phyloP scores from a whole-genome alignment of 2,113 vertebrate species.

The Pterophyllum scalare region DNA sequence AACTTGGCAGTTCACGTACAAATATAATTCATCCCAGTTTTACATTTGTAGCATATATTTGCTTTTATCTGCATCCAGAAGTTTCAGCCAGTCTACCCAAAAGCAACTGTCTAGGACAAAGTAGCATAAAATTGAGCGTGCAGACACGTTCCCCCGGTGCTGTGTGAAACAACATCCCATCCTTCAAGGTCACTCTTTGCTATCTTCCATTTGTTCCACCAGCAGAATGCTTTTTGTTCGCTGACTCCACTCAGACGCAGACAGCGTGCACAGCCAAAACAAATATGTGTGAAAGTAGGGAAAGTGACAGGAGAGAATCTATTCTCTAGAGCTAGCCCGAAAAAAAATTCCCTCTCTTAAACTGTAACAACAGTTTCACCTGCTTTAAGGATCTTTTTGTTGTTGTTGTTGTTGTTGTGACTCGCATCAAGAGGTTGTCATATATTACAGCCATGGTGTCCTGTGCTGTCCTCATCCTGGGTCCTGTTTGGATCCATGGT shows the following conservation, averaged over 20 bases:
- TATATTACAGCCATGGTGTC: conserved; percentile 22
- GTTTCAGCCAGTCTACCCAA: not conserved
- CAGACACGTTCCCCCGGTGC: not conserved
- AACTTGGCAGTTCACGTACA: not conserved
- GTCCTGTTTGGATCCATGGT: conserved; percentile 37
- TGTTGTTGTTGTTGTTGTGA: rapidly evolving
- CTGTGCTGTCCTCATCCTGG: conserved; percentile 43
- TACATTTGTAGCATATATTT: not conserved
- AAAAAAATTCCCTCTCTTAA: not conserved
- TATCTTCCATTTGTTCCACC: conserved; percentile 29
- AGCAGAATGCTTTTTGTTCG: conserved; percentile 24
- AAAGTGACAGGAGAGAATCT: not conserved
- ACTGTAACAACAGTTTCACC: not conserved
- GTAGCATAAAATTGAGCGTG: not conserved
- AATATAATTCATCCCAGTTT: not conserved
- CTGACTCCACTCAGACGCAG: conserved; percentile 24
- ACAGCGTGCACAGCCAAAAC: conserved; percentile 32
- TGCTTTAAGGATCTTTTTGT: not conserved
- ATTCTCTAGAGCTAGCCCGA: not conserved
- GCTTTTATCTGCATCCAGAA: not conserved
- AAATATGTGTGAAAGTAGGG: conserved; percentile 3
- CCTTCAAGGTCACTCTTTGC: conserved; percentile 52
- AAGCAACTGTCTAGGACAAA: not conserved
- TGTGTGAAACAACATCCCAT: conserved; percentile 30
- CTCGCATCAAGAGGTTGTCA: not conserved